Conservation (phyloP, 2,113 vertebrate species). For the Poeciliopsis occidentalis region DNA sequence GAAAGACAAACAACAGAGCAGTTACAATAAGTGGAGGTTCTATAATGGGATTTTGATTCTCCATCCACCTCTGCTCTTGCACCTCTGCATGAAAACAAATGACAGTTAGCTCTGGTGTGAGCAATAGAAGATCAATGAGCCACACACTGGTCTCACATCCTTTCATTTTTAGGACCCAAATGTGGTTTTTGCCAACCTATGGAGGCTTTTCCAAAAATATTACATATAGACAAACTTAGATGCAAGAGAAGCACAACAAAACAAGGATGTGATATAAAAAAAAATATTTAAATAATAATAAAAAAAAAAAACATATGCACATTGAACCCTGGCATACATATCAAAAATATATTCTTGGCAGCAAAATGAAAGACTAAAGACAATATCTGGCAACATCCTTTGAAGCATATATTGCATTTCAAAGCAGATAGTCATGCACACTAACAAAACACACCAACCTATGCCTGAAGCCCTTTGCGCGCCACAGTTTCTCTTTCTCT, state of each 20-base stretch:
- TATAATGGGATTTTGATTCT: conserved; percentile 59
- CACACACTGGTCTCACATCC: conserved; percentile 12
- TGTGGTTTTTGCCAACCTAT: conserved; percentile 20
- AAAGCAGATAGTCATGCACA: conserved; percentile 12
- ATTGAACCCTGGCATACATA: conserved; percentile 37
- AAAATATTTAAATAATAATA: conserved; percentile 16
- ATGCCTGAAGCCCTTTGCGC: conserved; percentile 45
- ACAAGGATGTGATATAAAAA: conserved; percentile 26
- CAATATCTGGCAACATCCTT: conserved; percentile 53
- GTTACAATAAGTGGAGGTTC: conserved; percentile 47
- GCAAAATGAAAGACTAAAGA: conserved; percentile 59
- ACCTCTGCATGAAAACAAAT: conserved; percentile 64
- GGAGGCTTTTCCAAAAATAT: conserved; percentile 29
- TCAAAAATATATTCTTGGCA: conserved; percentile 59
- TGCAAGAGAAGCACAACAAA: conserved; percentile 13
- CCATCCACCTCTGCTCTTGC: conserved; percentile 39
- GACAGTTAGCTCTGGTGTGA: conserved; percentile 19
- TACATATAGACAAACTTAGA: not conserved
- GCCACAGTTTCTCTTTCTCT: conserved; percentile 17
- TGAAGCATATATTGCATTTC: conserved; percentile 49
- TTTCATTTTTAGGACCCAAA: conserved; percentile 19
- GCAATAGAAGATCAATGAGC: conserved; percentile 57
- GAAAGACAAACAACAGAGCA: conserved; percentile 24
- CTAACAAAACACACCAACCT: conserved; percentile 19
- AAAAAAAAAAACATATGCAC: not conserved